Evolutionary conservation across 23 tunicate genomes (phyloP).

Genomic region (Styela clava): DNA sequence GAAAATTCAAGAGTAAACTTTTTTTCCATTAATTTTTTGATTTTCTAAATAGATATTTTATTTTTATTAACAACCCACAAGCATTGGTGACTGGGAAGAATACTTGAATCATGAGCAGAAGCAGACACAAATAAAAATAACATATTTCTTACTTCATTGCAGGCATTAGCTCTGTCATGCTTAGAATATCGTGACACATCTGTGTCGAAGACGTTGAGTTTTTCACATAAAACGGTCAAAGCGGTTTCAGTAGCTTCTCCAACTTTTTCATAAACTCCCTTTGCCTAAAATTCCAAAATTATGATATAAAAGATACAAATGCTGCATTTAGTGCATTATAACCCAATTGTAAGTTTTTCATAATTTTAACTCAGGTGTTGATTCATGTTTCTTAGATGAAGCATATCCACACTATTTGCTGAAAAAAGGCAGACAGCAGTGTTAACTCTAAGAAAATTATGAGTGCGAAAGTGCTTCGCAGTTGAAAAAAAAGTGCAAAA

Average conservation of each 20-base stretch:
- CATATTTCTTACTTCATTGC: slow-evolving; percentile 3
- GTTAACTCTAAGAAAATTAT: too few relatives aligned
- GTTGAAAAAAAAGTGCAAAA: too few relatives aligned
- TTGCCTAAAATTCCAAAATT: slow-evolving; percentile 32
- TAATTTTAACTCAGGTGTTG: too few relatives aligned
- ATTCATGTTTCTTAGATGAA: too few relatives aligned
- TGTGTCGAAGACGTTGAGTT: slow-evolving; percentile 89
- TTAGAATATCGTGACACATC: slow-evolving; percentile 31
- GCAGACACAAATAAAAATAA: neutral
- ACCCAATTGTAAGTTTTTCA: too few relatives aligned
- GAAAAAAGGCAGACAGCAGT: too few relatives aligned
- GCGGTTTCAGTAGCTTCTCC: slow-evolving; percentile 99
- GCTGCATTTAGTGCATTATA: too few relatives aligned
- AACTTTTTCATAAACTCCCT: slow-evolving; percentile 95
- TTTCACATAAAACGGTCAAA: slow-evolving; percentile 91
- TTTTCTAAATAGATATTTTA: slow-evolving; percentile 27
- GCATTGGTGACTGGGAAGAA: too few relatives aligned
- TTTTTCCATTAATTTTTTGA: slow-evolving; percentile 62
- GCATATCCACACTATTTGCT: too few relatives aligned
- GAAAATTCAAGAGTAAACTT: slow-evolving; percentile 91
- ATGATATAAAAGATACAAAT: neutral
- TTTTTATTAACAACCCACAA: neutral
- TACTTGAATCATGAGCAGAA: neutral
- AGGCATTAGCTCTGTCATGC: slow-evolving; percentile 19
- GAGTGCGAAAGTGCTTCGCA: too few relatives aligned